Percentiles rank a stretch among this genome's conserved stretches.
phyloP scores from a whole-genome alignment of 2,113 vertebrate genomes.

The Sceloporus tristichus region DNA sequence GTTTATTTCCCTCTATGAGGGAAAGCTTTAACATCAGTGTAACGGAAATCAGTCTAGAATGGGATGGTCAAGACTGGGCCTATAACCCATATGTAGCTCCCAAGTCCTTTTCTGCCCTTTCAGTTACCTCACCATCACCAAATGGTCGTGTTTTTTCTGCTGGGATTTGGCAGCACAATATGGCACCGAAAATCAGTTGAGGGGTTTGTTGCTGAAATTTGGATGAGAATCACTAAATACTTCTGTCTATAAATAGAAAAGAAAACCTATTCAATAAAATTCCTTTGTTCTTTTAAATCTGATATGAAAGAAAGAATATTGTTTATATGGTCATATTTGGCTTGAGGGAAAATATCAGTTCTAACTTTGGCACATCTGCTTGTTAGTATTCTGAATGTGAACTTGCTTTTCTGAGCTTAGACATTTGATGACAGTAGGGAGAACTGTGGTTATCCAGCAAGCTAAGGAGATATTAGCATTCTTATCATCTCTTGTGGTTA shows the following conservation, averaged over 20 bases:
- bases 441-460: neutral
- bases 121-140: no score
- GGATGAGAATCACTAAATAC: no score
- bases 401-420: neutral
- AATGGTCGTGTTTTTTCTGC: no score
- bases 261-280: neutral
- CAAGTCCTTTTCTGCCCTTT: no score
- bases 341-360: neutral
- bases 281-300: neutral
- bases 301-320: neutral
- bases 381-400: neutral
- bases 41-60: no score
- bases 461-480: slow-evolving; percentile 8
- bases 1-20: no score
- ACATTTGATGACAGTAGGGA: fast-evolving
- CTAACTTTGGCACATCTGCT: neutral
- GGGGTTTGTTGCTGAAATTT: no score
- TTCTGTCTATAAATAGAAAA: neutral
- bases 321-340: neutral
- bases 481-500: neutral
- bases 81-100: no score
- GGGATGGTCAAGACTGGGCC: neutral
- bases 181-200: no score
- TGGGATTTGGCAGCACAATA: no score
- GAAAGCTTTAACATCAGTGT: no score